These are phyloP conservation scores for Rhea americana DNA, from an alignment of 2,113 vertebrate species.

Conservation along the genomic window DNA sequence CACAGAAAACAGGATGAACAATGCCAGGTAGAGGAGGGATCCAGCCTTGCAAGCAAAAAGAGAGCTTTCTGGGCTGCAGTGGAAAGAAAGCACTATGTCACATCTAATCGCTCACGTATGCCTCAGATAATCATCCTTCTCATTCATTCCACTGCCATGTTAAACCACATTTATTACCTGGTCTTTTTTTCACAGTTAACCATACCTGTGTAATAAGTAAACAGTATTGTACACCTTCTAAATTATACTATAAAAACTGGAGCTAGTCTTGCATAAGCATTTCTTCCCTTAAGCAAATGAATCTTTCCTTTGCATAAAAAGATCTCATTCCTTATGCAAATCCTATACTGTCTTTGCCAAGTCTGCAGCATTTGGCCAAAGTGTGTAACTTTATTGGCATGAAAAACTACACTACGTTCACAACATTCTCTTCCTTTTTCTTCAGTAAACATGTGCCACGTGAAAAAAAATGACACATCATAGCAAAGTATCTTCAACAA, in stretches of 20 bases:
- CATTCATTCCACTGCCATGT: background rate
- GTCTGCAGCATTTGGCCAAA: background rate
- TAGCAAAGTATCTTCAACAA: background rate
- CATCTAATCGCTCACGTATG: background rate
- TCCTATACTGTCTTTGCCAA: background rate
- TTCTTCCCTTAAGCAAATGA: background rate
- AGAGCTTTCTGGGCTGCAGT: background rate
- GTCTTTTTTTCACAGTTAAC: background rate
- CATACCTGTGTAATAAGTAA: background rate
- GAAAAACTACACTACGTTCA: background rate
- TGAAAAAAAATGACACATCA: background rate
- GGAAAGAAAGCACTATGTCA: accelerated
- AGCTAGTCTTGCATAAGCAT: background rate
- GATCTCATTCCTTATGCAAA: background rate
- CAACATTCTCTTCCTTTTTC: background rate
- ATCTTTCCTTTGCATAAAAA: background rate
- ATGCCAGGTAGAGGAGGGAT: background rate
- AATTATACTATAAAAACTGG: background rate
- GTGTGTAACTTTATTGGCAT: background rate
- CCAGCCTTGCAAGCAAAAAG: background rate
- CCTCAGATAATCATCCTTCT: background rate
- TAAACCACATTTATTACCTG: background rate
- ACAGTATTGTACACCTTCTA: background rate
- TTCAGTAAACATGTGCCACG: background rate
- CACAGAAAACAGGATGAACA: background rate